Base-by-base conservation (phyloP, 1,140 invertebrate genomes). In the Leptestheria dahalacensis region DNA sequence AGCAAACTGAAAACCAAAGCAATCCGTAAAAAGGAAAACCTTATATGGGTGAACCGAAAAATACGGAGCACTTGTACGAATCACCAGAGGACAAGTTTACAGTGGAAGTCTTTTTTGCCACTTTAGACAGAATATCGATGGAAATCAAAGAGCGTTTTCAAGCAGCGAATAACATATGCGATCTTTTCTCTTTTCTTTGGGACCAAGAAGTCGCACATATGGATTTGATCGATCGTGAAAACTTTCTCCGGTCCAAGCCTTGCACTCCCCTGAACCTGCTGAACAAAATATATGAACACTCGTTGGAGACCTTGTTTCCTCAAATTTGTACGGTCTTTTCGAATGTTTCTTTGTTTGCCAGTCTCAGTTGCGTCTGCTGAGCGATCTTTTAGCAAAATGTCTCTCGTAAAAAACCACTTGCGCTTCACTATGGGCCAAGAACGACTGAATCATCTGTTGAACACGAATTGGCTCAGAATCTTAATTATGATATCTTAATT, bases 1-100 rank as follows among this genome's bases (percentile, higher is more conserved):
- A 54, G 18, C 24, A n/a, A 54, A 25, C 52, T 54, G 24, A 54
- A 54, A 2, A 54, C 52, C 52, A 54, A 54, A 54, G 1, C 52
- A 25, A n/a, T 54, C 1, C 52, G 26, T 12, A 51, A 51, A 51
- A 25, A n/a, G n/a, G 50, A 18, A 51, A 25, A 51, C 6, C 50
- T 51, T 51, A 12, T 18, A 12, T 21, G 10, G 50, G 50, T 51
- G 50, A 51, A 51, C 50, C 50, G 1, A 51, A 51, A 2, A 51
- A 51, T 18, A 51, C 50, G 50, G 50, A 51, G 50, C 50, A 51
- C 18, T 18, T 11, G 10, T 25, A 51, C 24, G 50, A 51, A 18
- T 21, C 50, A 11, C 20, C 50, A 20, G 50, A 51, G 18, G 50
- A 2, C 10, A 51, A 51, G 18, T 51, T 51, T 18, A 1, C 10